Conservation (phyloP, 2,888 invertebrate genomes). For the Eupithecia tripunctaria region DNA sequence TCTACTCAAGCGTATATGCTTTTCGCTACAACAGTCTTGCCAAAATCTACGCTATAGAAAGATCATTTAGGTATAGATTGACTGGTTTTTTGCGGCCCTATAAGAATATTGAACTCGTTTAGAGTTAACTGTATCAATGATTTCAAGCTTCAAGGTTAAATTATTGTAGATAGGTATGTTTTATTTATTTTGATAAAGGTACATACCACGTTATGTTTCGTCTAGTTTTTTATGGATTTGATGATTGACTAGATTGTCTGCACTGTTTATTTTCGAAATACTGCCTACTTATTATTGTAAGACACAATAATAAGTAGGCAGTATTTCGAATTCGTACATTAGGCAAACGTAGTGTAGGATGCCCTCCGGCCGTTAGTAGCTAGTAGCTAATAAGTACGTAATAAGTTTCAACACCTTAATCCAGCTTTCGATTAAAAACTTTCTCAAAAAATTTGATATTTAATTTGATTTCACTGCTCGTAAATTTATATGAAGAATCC, state of each 20-base stretch:
- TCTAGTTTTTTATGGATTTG: background rate
- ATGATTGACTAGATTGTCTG: background rate
- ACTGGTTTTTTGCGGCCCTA: slow-evolving; percentile 38
- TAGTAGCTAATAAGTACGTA: too few species aligned
- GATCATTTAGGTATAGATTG: slow-evolving; percentile 24
- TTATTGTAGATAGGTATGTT: background rate
- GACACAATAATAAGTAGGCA: too few species aligned
- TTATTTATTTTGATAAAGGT: slow-evolving; percentile 33
- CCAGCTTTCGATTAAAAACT: background rate
- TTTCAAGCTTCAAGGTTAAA: slow-evolving; percentile 38
- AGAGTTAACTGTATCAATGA: slow-evolving; percentile 39
- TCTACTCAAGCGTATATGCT: background rate
- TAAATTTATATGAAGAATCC: slow-evolving; percentile 24
- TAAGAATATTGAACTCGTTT: slow-evolving; percentile 42
- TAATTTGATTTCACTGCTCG: slow-evolving; percentile 16
- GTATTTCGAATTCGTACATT: too few species aligned
- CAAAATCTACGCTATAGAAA: background rate
- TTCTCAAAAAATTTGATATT: slow-evolving; percentile 13
- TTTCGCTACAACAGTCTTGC: background rate
- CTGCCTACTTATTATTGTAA: too few species aligned
- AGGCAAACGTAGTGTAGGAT: too few species aligned
- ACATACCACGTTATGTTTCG: background rate
- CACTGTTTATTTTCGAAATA: too few species aligned
- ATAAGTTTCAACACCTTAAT: background rate
- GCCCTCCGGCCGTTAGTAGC: too few species aligned